Percentiles rank a stretch among this genome's conserved stretches.
Evolutionary conservation across 92 coral and sea anemone species (phyloP).

Genomic region (Anthopleura xanthogrammica): DNA sequence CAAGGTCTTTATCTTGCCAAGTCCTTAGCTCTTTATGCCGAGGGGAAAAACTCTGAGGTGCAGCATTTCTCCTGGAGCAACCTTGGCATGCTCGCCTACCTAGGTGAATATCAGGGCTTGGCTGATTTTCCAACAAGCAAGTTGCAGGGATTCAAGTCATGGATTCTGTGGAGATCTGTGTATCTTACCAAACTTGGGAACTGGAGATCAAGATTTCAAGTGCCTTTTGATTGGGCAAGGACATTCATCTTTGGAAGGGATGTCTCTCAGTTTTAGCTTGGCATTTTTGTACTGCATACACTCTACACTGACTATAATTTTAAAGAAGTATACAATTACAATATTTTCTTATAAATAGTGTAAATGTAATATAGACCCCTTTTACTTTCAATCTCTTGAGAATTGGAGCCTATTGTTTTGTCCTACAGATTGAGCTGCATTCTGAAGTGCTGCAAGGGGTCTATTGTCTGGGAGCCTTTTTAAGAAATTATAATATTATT

Average conservation of each 20-base stretch:
- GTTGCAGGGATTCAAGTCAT: constrained; percentile 91
- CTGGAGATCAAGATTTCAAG: constrained; percentile 93
- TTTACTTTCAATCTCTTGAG: too few relatives aligned
- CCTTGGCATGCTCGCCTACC: constrained; percentile 94
- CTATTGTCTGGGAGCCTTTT: too few relatives aligned
- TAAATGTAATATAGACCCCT: too few relatives aligned
- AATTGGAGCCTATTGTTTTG: too few relatives aligned
- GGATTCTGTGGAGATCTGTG: constrained; percentile 97
- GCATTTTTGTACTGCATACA: neutral
- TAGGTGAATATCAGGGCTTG: constrained; percentile 89
- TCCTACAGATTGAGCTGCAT: too few relatives aligned
- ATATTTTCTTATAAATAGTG: too few relatives aligned
- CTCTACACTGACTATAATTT: too few relatives aligned
- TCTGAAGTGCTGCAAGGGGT: too few relatives aligned
- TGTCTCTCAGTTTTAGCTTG: constrained; percentile 77
- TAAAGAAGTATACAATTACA: too few relatives aligned
- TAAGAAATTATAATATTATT: too few relatives aligned
- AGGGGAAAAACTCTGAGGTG: constrained; percentile 51
- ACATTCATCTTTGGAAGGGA: constrained; percentile 95
- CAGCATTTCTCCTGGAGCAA: constrained; percentile 84
- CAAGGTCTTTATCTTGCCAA: constrained; percentile 91
- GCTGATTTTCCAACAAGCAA: constrained; percentile 89
- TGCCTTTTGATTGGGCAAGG: constrained; percentile 97
- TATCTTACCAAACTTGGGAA: constrained; percentile 94
- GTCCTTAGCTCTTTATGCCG: constrained; percentile 60